Conservation (phyloP, 2,888 invertebrate genomes). For the Tubulanus polymorphus region DNA sequence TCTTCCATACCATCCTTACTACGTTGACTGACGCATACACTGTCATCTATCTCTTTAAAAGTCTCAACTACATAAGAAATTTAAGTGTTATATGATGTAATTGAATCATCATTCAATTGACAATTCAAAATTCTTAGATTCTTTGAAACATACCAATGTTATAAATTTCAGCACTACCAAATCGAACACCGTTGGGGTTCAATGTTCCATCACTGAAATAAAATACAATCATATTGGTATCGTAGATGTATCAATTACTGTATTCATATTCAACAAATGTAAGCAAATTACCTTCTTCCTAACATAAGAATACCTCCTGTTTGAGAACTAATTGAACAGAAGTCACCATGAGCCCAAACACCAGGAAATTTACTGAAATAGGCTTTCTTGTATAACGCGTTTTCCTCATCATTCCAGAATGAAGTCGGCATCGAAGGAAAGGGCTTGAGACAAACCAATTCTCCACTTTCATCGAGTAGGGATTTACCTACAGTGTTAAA, state of each 20-base stretch:
- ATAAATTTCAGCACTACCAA: slow-evolving; percentile 63
- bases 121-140: too few relatives aligned
- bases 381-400: slow-evolving; percentile 54
- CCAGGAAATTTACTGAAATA: slow-evolving; percentile 56
- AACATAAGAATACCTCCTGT: slow-evolving; percentile 61
- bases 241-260: background rate
- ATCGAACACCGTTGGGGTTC: slow-evolving; percentile 61
- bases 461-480: slow-evolving; percentile 56
- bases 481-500: too few relatives aligned
- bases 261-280: background rate
- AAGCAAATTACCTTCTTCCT: slow-evolving; percentile 52
- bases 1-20: slow-evolving; percentile 55
- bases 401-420: slow-evolving; percentile 57
- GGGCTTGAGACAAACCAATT: slow-evolving; percentile 58
- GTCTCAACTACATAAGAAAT: slow-evolving; percentile 53
- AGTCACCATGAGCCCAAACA: slow-evolving; percentile 62
- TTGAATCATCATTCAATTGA: too few relatives aligned
- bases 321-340: slow-evolving; percentile 54
- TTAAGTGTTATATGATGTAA: too few relatives aligned
- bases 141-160: slow-evolving; percentile 56
- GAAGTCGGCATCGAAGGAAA: slow-evolving; percentile 61
- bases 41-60: slow-evolving; percentile 58
- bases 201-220: slow-evolving; percentile 58
- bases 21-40: slow-evolving; percentile 58
- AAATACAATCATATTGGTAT: slow-evolving; percentile 5